Evolutionary conservation across 2,888 invertebrate species (phyloP).

Genomic region (Agriopis marginaria): DNA sequence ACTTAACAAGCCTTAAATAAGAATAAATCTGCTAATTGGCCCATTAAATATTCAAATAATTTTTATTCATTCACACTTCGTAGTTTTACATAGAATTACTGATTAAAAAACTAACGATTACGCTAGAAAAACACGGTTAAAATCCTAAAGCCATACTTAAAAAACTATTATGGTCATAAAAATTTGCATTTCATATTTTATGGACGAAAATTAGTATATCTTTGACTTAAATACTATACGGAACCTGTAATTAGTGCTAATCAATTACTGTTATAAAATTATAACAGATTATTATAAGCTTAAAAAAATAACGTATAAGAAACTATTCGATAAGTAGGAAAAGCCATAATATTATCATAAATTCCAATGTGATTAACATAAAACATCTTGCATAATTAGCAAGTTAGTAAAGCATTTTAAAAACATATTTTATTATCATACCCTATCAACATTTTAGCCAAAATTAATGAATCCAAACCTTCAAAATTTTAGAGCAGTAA

Average conservation of each 20-base stretch:
- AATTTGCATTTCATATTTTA: slow-evolving; percentile 49
- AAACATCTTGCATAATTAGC: too few species aligned
- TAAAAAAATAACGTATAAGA: neutral
- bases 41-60: slow-evolving; percentile 35
- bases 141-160: slow-evolving; percentile 37
- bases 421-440: neutral
- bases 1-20: slow-evolving; percentile 20
- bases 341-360: too few species aligned
- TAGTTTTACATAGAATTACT: slow-evolving; percentile 31
- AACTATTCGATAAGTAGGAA: neutral
- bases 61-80: slow-evolving; percentile 38
- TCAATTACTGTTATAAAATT: slow-evolving; percentile 40
- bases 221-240: slow-evolving; percentile 33
- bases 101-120: slow-evolving; percentile 30
- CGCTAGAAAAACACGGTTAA: slow-evolving; percentile 26
- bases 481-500: slow-evolving; percentile 16
- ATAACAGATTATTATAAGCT: slow-evolving; percentile 4
- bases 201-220: slow-evolving; percentile 37
- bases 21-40: slow-evolving; percentile 16
- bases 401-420: neutral
- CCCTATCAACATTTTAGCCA: neutral
- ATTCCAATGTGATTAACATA: too few species aligned
- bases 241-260: slow-evolving; percentile 42
- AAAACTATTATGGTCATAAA: slow-evolving; percentile 43
- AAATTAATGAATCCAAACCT: neutral